Evolutionary conservation across 1,140 invertebrate genomes (phyloP).

Genomic region (Papilio machaon): DNA sequence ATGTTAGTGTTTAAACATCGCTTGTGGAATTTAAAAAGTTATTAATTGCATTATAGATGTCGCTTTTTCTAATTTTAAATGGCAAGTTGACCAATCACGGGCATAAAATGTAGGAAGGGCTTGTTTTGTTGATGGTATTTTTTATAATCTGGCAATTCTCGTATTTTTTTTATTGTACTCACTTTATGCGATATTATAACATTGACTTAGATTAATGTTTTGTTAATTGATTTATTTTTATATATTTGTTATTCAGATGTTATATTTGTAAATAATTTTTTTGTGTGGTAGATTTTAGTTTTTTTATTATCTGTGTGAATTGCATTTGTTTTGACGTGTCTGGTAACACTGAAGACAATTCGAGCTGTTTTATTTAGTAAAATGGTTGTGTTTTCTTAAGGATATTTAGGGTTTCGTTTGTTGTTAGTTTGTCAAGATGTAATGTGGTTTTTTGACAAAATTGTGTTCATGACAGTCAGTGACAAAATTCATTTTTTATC

Average conservation of each 20-base stretch:
- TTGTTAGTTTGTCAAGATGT: background rate
- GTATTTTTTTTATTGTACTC: background rate
- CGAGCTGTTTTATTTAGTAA: constrained; percentile 22
- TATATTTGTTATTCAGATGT: constrained; percentile 7
- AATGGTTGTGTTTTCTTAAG: constrained; percentile 33
- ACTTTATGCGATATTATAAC: constrained; percentile 1
- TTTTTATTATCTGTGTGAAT: background rate
- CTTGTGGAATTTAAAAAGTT: background rate
- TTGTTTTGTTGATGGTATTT: background rate
- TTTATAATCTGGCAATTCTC: background rate
- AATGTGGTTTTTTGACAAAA: background rate
- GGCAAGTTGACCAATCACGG: constrained; percentile 2
- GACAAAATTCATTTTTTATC: background rate
- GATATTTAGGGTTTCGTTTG: constrained; percentile 15
- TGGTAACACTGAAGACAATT: constrained; percentile 14
- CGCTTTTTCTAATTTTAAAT: background rate
- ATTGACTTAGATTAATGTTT: background rate
- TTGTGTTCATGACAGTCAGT: background rate
- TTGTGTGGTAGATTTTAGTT: background rate
- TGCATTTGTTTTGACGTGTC: constrained; percentile 5
- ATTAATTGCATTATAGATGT: constrained; percentile 3
- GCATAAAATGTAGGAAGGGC: background rate
- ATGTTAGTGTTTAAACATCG: background rate
- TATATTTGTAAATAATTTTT: constrained; percentile 3
- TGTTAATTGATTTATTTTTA: constrained; percentile 17